Base-by-base conservation (phyloP, 2,797 vertebrate species). In the Sebastes oblongus region DNA sequence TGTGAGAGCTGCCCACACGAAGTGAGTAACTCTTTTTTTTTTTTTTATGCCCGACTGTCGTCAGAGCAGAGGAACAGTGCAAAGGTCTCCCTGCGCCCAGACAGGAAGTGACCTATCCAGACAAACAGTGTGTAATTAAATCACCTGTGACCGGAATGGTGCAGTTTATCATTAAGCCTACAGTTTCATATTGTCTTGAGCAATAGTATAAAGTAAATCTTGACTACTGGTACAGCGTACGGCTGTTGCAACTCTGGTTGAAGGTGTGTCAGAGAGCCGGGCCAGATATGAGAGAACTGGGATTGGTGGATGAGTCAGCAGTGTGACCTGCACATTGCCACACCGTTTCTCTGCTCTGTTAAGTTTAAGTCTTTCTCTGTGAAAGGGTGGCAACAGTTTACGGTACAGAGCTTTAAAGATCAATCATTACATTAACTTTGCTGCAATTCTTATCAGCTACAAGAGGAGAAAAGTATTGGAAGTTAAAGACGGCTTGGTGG, bases 1-100 rank as follows among this genome's bases (percentile, higher is more conserved):
- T 88, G 85, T 8, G 95, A 96, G 83, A 96, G 93, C 84, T 99
- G 98, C 87, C 97, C 97, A 0, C 94, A 97, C 66, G 96, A 96
- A 34, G 98, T 99, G 81, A 94, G 93, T 92, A 69, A 81, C 62
- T 76, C 4, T 76, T 34, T 66, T 76, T 75, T 60, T 76, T 52
- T 60, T 76, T 52, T 74, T 58, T 55, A 27, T 20, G 25, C 9
- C 8, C 1, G 3, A n/a, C 39, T 80, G 75, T 68, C 11, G 32
- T 69, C 34, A 58, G 59, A 90, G 62, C 42, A 39, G 13, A 73
- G 46, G 6, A 68, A 76, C 4, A 13, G 81, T 77, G 42, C 82
- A 86, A 90, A 84, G 75, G 61, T 88, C 56, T 4, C 20, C 18
- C 7, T 71, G 9, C 0, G 2, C 5, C 66, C 61, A 81, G 85